phyloP scores from a whole-genome alignment of 23 tunicate species.

The Trididemnum nubilum region DNA sequence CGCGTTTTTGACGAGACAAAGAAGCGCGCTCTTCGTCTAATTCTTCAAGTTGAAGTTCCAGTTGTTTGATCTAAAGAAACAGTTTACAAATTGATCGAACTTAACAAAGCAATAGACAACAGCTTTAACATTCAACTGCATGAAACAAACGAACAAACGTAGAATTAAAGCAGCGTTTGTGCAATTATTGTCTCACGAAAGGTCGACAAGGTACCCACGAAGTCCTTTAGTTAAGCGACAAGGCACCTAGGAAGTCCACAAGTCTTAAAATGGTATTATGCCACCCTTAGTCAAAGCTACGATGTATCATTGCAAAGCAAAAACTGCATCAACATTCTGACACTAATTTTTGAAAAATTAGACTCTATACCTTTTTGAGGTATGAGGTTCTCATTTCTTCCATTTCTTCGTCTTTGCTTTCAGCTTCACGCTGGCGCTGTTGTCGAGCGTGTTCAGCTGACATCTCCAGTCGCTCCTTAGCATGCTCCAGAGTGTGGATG shows the following conservation, averaged over 20 bases:
- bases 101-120: neutral
- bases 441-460: conserved; percentile 71
- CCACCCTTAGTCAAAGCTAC: too few species aligned
- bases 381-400: conserved; percentile 80
- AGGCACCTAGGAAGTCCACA: too few species aligned
- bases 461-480: conserved; percentile 89
- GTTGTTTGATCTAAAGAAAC: conserved; percentile 63
- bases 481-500: conserved; percentile 86
- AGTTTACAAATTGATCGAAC: too few species aligned
- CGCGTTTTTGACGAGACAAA: conserved; percentile 53
- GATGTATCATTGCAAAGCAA: too few species aligned
- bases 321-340: too few species aligned
- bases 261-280: too few species aligned
- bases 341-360: too few species aligned
- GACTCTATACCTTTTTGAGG: conserved; percentile 73
- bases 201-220: too few species aligned
- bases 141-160: too few species aligned
- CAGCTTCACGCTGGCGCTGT: conserved; percentile 71
- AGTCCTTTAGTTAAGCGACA: too few species aligned
- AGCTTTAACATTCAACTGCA: neutral
- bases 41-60: conserved; percentile 88
- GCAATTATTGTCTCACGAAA: too few species aligned
- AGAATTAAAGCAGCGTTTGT: too few species aligned
- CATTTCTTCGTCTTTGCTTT: conserved; percentile 79
- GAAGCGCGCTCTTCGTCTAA: conserved; percentile 80